Base-by-base conservation (phyloP, 2,797 vertebrate genomes). In the Tamandua tetradactyla region DNA sequence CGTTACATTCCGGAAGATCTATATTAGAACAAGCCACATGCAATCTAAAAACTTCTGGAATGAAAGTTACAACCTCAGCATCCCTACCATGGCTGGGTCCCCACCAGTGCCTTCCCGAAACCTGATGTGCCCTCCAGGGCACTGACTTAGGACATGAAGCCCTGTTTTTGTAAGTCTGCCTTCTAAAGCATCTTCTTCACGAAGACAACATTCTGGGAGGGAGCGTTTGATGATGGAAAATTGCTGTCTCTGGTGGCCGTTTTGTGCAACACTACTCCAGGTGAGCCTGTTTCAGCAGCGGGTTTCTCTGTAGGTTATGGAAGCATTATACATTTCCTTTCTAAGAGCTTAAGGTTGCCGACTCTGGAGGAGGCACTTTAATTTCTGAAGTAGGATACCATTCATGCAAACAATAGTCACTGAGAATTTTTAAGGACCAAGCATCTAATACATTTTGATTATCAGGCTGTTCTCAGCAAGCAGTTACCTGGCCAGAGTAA, bases 381-480 rank as follows among this genome's bases (percentile, higher is more conserved):
- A 80, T 83, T 95, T 93, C 87, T 91, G 72, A 78, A 92, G 72
- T 40, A 69, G 35, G 68, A 89, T 13, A 42, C 74, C 44, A 69
- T 81, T 74, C 72, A 84, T 66, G 55, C 32, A 69, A 64, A 95
- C 68, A 76, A 47, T 27, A 55, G 47, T 72, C 82, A 37, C 15
- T 74, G 71, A 47, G 42, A 32, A 9, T 47, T 86, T 78, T 49
- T 66, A 49, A 37, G 52, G 90, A 49, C 13, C 0, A 44, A 89
- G 32, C 61, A 69, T 74, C 27, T 49, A 9, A 40, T 61, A 12
- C n/a, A 20, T 42, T 69, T 27, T 37, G 82, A 87, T 69, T 22
- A 44, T 15, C 82, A 22, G 35, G n/a, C 59, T 86, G 64, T 72
- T 92, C 86, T 92, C 75, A 92, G 85, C 82, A 82, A 91, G 90